Evolutionary conservation across 2,113 vertebrate species (phyloP), one percentile per base, ranked within the genome.

Genomic region (Holacanthus passer): DNA sequence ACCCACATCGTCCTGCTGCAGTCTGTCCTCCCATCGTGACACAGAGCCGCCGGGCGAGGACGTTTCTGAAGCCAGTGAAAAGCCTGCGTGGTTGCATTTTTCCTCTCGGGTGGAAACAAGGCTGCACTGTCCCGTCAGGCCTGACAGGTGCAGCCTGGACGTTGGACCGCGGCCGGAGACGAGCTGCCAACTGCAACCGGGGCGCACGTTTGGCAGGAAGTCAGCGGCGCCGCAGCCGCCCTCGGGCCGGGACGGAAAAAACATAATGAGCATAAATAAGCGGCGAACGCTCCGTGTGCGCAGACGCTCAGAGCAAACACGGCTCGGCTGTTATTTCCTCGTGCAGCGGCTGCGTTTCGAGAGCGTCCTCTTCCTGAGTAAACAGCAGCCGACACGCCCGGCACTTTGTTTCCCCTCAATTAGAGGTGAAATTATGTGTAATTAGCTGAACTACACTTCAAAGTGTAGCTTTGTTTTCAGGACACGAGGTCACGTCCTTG

Each of bases 101-200:
- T 43, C 13, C 62, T 53, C 14, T 39, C 74, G 78, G 78, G 72
- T 73, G 65, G 70, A 83, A 55, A 88, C 56, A 80, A 53, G 63
- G 69, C 86, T 13, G 77, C 52, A 7, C 64, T 82, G 86, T 89
- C 55, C 56, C 2, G 22, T 73, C 64, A 19, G 52, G 53, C 60
- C 68, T 37, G 89, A 91, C 90, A 93, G 91, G 91, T 94, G 89
- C 87, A 71, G 69, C 22, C 67, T 87, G 90, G 66, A 56, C 29
- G 0, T 84, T 91, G 91, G 90, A 82, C 71, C 2, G 9, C 4
- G 13, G 71, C 78, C 64, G 24, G 52, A 41, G 66, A 52, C 31
- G 53, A 1, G 16, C 81, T 92, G 91, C 89, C 91, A 93, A 89
- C 39, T 73, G 64, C 65, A 85, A 75, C 88, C 74, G 48, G 83